These are phyloP conservation scores for Rhinopithecus roxellana DNA, from an alignment of 2,113 vertebrate genomes.

Conservation along the genomic window DNA sequence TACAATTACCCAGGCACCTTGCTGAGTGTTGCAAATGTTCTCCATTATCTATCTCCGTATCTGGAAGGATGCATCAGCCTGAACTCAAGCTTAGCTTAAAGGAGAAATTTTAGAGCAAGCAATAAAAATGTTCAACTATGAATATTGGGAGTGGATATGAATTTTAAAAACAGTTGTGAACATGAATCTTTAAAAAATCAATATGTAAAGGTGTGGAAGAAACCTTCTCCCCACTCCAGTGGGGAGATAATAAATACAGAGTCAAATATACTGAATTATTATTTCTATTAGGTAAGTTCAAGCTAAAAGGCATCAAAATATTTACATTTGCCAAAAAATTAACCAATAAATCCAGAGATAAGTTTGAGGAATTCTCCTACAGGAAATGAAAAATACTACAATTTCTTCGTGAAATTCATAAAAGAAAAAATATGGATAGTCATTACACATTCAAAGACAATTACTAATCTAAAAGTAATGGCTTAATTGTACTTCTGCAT, in stretches of 20 bases:
- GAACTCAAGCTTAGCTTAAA: neutral
- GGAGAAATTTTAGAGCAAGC: neutral
- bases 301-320: neutral
- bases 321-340: neutral
- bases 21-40: neutral
- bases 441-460: neutral
- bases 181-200: neutral
- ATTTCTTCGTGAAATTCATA: neutral
- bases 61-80: neutral
- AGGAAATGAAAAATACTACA: neutral
- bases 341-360: neutral
- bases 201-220: accelerated
- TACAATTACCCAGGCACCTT: neutral
- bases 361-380: neutral
- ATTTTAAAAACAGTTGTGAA: neutral
- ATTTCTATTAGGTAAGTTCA: neutral
- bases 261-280: neutral
- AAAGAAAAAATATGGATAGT: neutral
- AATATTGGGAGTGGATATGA: neutral
- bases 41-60: neutral
- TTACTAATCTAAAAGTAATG: neutral
- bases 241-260: neutral
- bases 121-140: neutral
- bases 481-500: neutral
- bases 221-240: neutral